Evolutionary conservation across 2,888 invertebrate species (phyloP).

Genomic region (Tetheella fluctuosa): DNA sequence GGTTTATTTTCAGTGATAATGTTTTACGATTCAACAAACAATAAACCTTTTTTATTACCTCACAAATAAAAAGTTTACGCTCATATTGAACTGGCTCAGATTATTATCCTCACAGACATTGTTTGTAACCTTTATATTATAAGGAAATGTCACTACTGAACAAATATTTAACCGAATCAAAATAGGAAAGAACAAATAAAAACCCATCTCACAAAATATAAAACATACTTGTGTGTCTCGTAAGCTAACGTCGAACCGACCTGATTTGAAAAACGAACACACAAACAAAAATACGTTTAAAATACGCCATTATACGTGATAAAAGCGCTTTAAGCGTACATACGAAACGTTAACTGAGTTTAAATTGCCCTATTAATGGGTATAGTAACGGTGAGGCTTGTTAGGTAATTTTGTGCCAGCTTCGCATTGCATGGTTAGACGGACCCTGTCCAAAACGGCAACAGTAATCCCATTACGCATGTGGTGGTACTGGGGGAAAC

Average conservation of each 20-base stretch:
- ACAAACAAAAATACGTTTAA: constrained; percentile 49
- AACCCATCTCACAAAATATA: not conserved
- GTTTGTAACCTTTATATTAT: not conserved
- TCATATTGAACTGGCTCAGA: not conserved
- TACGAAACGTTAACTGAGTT: constrained; percentile 58
- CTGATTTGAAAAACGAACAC: constrained; percentile 19
- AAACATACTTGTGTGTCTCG: not conserved
- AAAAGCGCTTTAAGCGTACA: constrained; percentile 54
- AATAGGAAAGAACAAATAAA: not conserved
- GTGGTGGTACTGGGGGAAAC: constrained; percentile 23
- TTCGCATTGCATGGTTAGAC: constrained; percentile 37
- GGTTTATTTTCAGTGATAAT: no score
- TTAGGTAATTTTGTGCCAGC: constrained; percentile 39
- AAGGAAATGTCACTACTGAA: not conserved
- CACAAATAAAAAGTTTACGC: not conserved
- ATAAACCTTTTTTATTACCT: not conserved
- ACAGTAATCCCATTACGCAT: constrained; percentile 40
- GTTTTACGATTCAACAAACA: not conserved
- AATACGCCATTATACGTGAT: constrained; percentile 58
- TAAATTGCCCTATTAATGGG: constrained; percentile 63
- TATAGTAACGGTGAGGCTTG: constrained; percentile 52
- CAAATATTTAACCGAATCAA: not conserved
- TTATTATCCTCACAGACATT: not conserved
- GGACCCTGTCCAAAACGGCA: constrained; percentile 28
- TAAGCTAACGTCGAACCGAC: constrained; percentile 1